A percentile compares a stretch with the other conserved stretches of the same genome.
These are phyloP conservation scores for Gila orcuttii DNA, from an alignment of 2,113 vertebrate genomes.

Conservation along the genomic window DNA sequence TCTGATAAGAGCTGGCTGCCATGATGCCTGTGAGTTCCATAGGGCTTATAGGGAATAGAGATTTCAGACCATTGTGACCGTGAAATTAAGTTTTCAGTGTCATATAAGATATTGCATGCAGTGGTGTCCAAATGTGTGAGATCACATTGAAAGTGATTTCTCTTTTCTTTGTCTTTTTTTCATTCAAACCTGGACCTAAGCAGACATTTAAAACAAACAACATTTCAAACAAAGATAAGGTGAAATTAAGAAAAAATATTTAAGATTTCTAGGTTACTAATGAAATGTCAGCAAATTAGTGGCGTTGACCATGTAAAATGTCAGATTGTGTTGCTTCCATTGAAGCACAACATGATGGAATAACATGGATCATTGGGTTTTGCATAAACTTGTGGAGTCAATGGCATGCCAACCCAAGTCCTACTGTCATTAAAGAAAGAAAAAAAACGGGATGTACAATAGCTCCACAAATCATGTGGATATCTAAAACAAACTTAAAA, in stretches of 20 bases:
- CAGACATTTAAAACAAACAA: not conserved
- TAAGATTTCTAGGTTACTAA: not conserved
- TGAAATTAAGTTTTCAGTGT: constrained; percentile 9
- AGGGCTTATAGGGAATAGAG: constrained; percentile 53
- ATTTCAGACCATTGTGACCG: constrained; percentile 62
- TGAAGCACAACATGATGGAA: not conserved
- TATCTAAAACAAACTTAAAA: not conserved
- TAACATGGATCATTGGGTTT: constrained; percentile 19
- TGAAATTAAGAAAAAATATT: not conserved
- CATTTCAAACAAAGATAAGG: not conserved
- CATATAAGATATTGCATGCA: not conserved
- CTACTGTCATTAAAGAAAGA: not conserved
- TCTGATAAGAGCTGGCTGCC: constrained; percentile 66
- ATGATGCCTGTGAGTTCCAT: constrained; percentile 63
- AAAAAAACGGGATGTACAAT: not conserved
- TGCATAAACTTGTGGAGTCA: not conserved
- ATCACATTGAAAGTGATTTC: not conserved
- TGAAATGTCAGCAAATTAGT: constrained; percentile 8
- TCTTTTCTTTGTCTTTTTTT: too few relatives aligned
- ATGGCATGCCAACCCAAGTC: not conserved
- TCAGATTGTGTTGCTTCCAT: not conserved
- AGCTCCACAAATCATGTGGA: too few relatives aligned
- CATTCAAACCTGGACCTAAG: not conserved
- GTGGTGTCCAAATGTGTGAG: not conserved
- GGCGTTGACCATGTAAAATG: not conserved